A percentile compares a stretch with the other conserved stretches of the same genome.
Conservation (phyloP, 2,113 vertebrate genomes). For the Urocynchramus pylzowi region DNA sequence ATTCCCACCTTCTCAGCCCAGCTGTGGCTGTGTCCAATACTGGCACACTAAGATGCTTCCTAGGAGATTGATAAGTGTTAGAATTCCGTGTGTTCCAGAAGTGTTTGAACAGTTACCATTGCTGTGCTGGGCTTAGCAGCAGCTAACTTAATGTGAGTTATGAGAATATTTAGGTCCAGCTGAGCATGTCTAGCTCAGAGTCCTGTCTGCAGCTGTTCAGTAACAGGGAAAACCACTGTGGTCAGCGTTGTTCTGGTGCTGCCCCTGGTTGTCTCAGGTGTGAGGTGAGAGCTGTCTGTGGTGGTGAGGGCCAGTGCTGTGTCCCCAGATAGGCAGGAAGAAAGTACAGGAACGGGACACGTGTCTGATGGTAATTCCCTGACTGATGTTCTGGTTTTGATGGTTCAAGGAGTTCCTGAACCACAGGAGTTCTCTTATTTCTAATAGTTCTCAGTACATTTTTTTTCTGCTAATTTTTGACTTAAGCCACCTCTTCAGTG, state of each 20-base stretch:
- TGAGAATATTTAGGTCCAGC: neutral
- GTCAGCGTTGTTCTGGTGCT: neutral
- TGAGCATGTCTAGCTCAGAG: neutral
- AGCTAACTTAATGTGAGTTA: neutral
- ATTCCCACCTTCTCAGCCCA: neutral
- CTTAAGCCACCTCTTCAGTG: neutral
- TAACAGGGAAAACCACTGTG: neutral
- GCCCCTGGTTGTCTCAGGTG: neutral
- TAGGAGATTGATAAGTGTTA: neutral
- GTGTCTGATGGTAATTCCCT: neutral
- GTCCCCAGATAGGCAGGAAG: neutral
- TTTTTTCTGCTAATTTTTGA: neutral
- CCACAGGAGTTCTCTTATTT: too few relatives aligned
- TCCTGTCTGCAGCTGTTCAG: neutral
- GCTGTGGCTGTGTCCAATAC: neutral
- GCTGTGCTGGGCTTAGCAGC: neutral
- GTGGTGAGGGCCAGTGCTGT: neutral
- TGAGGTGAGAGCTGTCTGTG: neutral
- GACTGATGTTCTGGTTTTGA: neutral
- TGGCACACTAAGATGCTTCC: neutral
- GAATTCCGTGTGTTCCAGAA: neutral
- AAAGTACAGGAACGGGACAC: neutral
- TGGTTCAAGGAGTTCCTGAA: neutral
- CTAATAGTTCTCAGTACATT: neutral
- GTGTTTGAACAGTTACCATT: neutral